Evolutionary conservation across 2,797 vertebrate species (phyloP).

Genomic region (Morus bassanus): DNA sequence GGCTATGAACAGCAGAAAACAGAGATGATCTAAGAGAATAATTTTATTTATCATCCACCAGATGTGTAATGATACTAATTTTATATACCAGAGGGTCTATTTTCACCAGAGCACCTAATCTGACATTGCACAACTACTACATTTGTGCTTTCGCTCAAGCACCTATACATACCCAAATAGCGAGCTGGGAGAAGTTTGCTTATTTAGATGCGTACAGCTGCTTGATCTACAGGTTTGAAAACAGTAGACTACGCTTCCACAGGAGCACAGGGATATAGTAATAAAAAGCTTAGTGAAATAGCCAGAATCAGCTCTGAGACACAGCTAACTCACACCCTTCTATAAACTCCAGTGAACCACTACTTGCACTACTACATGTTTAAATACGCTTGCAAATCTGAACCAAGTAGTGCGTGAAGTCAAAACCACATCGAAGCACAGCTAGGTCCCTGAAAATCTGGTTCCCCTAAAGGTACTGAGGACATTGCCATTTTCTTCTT

Average conservation of each 20-base stretch:
- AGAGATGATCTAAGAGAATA: background rate
- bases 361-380: background rate
- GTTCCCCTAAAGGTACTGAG: background rate
- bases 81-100: background rate
- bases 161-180: background rate
- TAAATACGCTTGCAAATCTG: background rate
- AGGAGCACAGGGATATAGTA: background rate
- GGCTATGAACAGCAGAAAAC: background rate
- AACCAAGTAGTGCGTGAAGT: rapidly evolving
- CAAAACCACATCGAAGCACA: background rate
- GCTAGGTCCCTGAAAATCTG: background rate
- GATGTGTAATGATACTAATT: background rate
- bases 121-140: background rate
- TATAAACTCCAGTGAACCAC: background rate
- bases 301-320: background rate
- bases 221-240: background rate
- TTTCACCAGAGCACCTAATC: background rate
- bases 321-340: background rate
- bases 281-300: background rate
- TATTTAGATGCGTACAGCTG: background rate
- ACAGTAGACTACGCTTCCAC: background rate
- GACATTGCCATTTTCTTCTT: background rate
- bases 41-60: background rate
- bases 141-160: background rate
- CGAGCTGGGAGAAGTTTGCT: background rate